Base-by-base conservation (phyloP, 1,140 invertebrate species). In the Zophobas morio region DNA sequence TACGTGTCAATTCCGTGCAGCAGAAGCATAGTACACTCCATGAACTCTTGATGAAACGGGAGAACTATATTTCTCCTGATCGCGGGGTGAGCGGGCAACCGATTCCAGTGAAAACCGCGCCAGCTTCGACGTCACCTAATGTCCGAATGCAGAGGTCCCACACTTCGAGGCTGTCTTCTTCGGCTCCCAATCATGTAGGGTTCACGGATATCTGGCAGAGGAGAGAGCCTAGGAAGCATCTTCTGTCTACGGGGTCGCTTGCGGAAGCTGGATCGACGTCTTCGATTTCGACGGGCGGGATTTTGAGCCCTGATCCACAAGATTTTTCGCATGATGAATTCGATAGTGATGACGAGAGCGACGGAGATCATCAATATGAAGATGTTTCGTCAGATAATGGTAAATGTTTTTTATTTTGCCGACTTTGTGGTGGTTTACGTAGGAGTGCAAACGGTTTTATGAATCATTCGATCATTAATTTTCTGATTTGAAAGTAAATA, bases 241-340 rank as follows among this genome's bases (percentile, higher is more conserved):
- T 96, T 54, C 84, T 96, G n/a, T 96, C 94, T 36, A 96, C 95
- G 5, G 93, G 95, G 74, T 96, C 95, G 42, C 86, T 96, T 76
- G 94, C 92, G 6, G 95, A 96, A 87, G 94, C 92, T 72, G 94
- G 93, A 5, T 96, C 94, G 37, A 94, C 93, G n/a, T 96, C 94
- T n/a, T 96, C 95, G 35, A 82, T 96, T 1, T 95, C 94, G 75
- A 94, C 93, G 1, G 94, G 94, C 60, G 94, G 94, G 72, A 90
- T 96, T 37, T 85, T 96, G 0, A 96, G 95, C 85, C 95, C 95
- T 4, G 93, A 94, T 84, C 89, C 90, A 60, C 91, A 92, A 82
- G 95, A 95, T 83, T 92, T 94, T 80, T 96, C 94, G 74, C 93
- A 95, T 83, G 93, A 96, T 87, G 94, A 97, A 88, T 90, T 91